Evolutionary conservation across 2,797 vertebrate genomes (phyloP), one percentile per base, ranked within the genome.

Genomic region (Amniataba percoides): DNA sequence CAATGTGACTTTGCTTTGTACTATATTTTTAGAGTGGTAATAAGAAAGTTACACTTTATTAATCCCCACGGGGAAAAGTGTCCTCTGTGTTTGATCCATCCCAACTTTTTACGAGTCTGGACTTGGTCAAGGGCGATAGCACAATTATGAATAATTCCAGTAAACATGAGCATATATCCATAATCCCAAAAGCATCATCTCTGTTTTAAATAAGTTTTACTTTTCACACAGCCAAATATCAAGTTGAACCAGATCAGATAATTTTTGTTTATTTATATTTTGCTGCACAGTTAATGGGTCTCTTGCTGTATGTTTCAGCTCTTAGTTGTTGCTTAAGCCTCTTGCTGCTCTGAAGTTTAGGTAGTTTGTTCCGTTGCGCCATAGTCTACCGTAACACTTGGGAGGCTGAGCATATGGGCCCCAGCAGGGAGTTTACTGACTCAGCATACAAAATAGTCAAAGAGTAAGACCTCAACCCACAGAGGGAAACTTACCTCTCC

Each of bases 1-100:
- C 71, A 76, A 58, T 80, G 59, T 75, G 75, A 71, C 79, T 84
- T 78, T 75, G 56, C 63, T 57, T 51, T 71, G 15, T 34, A 55
- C n/a, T 70, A 14, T 67, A 42, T 52, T 64, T 72, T 73, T 52
- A 62, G 62, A 63, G 23, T 42, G 13, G 15, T 42, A 56, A 48
- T 66, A 61, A 78, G 42, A 40, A 57, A 16, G 56, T 66, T 46
- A 34, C 51, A 78, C 27, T 79, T 72, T 48, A 60, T 73, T 74
- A 68, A 70, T 72, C 36, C 67, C 52, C 0, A 7, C 9, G 34
- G 78, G 53, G 16, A 78, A 67, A 46, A 60, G 0, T 57, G 15
- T 74, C 67, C 67, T 65, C 64, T 57, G 25, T 48, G 61, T 65
- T 39, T 39, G 25, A 78, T 76, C 13, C 18, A 45, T 39, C 18